Conservation (phyloP, 2,888 invertebrate genomes). For the Oscheius sp. region DNA sequence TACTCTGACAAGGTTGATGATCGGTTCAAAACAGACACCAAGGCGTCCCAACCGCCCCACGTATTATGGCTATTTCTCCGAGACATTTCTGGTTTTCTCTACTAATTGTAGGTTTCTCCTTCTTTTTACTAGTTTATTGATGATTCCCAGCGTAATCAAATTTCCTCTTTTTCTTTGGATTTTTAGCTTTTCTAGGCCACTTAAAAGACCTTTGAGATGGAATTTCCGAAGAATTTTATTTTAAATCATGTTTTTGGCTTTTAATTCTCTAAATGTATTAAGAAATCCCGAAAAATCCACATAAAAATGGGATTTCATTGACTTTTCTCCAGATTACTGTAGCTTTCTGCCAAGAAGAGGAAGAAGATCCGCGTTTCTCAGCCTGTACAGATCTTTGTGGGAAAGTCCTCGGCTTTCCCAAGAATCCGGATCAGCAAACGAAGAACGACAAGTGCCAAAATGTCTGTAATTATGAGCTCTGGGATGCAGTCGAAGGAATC, state of each 20-base stretch:
- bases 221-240: too few relatives aligned
- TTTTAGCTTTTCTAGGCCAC: too few relatives aligned
- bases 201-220: too few relatives aligned
- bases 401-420: slow-evolving; percentile 4
- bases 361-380: slow-evolving; percentile 4
- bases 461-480: neutral
- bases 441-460: neutral
- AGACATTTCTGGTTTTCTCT: too few relatives aligned
- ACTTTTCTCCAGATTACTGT: neutral
- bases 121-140: neutral
- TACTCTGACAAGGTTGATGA: neutral
- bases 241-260: too few relatives aligned
- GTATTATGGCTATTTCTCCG: too few relatives aligned
- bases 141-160: too few relatives aligned
- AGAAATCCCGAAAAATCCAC: neutral
- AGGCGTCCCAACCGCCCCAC: neutral
- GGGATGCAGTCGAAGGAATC: neutral
- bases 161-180: too few relatives aligned
- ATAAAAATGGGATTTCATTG: neutral
- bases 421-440: slow-evolving; percentile 5
- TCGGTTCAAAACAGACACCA: neutral
- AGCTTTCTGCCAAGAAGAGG: slow-evolving; percentile 4
- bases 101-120: neutral
- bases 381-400: slow-evolving; percentile 2
- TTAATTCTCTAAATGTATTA: too few relatives aligned